These are phyloP conservation scores for Gymnocephalus cernua DNA, from an alignment of 2,113 vertebrate genomes.

Conservation along the genomic window DNA sequence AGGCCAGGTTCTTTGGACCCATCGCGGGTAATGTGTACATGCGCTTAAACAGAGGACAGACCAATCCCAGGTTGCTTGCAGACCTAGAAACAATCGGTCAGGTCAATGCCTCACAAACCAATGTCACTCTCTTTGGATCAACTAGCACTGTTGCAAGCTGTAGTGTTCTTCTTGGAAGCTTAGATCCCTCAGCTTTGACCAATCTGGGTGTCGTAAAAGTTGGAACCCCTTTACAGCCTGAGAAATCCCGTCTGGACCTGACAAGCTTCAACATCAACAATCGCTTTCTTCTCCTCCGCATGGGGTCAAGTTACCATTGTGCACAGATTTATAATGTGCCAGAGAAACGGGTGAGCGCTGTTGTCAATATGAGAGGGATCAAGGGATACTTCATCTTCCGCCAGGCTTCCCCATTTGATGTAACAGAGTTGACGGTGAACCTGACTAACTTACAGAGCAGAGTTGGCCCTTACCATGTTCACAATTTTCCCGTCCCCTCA, in stretches of 20 bases:
- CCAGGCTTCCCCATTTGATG: slow-evolving; percentile 85
- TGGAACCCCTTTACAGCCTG: slow-evolving; percentile 66
- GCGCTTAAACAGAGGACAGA: slow-evolving; percentile 56
- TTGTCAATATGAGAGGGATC: slow-evolving; percentile 82
- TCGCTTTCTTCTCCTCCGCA: slow-evolving; percentile 71
- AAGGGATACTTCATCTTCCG: slow-evolving; percentile 80
- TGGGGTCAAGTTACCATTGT: slow-evolving; percentile 70
- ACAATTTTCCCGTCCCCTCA: slow-evolving; percentile 82
- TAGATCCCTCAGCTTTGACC: slow-evolving; percentile 50
- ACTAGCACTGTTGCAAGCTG: slow-evolving; percentile 66
- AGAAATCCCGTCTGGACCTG: slow-evolving; percentile 76
- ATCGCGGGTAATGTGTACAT: slow-evolving; percentile 84
- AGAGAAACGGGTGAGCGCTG: slow-evolving; percentile 76
- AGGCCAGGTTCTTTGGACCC: slow-evolving; percentile 78
- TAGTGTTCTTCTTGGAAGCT: slow-evolving; percentile 49
- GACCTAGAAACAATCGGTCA: slow-evolving; percentile 74
- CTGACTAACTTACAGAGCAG: slow-evolving; percentile 73
- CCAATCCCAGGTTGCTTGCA: slow-evolving; percentile 64
- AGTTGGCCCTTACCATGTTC: slow-evolving; percentile 81
- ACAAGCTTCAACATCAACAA: not conserved
- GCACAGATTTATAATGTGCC: slow-evolving; percentile 73
- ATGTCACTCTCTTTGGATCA: slow-evolving; percentile 59
- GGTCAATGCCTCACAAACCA: slow-evolving; percentile 39
- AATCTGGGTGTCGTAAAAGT: slow-evolving; percentile 72
- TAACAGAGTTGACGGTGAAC: slow-evolving; percentile 78